Base-by-base conservation (phyloP, 2,797 vertebrate species). In the Eulemur albifrons region DNA sequence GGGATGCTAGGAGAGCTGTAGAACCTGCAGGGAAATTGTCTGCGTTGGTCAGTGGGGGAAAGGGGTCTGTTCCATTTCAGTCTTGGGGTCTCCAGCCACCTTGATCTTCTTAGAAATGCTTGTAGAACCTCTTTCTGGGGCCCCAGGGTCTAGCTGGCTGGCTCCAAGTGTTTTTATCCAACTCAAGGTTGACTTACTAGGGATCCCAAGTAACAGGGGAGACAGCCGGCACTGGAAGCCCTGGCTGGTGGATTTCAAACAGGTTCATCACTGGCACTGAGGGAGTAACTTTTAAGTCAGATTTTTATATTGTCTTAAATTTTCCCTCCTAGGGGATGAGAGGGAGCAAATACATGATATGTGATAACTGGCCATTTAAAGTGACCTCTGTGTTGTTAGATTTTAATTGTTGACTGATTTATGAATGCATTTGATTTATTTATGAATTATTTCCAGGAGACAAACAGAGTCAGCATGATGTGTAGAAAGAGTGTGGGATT, bases 371-470 rank as follows among this genome's bases (percentile, higher is more conserved):
- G 4, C 67, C 7, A 52, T 32, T 83, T 76, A 84, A 59, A 70
- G 57, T 50, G 38, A 91, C 35, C 69, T 88, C n/a, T 91, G 23
- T 63, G 59, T 38, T 89, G 40, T 72, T 87, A 11, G 23, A 30
- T 67, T 89, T 93, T 70, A 50, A 83, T 35, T 86, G 61, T 45
- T 83, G n/a, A 23, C 50, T 76, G 32, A 63, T 35, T 38, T 48
- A 9, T 61, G 75, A 82, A 35, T 80, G 73, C 43, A n/a, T 81
- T 65, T 87, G 27, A 77, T 45, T 79, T 48, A 69, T 15, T 77
- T 70, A 20, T 72, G 38, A 61, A 43, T 92, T 93, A n/a, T 18
- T 90, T 80, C 25, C 90, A 65, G 88, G 77, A 63, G 72, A 45
- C 2, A 40, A 12, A 59, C 14, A 50, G 21, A 75, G 35, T 79